These are phyloP conservation scores for Parnassius orleans DNA, from an alignment of 2,888 invertebrate species.

Conservation along the genomic window DNA sequence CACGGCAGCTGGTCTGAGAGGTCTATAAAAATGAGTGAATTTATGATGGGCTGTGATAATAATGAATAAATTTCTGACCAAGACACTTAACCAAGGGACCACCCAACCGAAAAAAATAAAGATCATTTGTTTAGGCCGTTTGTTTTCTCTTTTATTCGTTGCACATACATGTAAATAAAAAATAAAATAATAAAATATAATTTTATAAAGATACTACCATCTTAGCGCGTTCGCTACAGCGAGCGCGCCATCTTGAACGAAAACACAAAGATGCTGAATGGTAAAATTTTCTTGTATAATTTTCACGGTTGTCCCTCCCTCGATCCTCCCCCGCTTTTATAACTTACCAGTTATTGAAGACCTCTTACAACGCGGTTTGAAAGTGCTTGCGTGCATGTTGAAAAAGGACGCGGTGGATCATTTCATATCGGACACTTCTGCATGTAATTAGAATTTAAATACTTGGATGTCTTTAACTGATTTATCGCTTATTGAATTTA, in stretches of 20 bases:
- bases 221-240: slow-evolving; percentile 27
- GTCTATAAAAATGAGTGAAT: too few relatives aligned
- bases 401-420: slow-evolving; percentile 34
- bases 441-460: slow-evolving; percentile 48
- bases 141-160: too few relatives aligned
- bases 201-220: slow-evolving; percentile 36
- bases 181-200: slow-evolving; percentile 9
- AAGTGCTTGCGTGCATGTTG: slow-evolving; percentile 16
- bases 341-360: slow-evolving; percentile 42
- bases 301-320: slow-evolving; percentile 73
- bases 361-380: slow-evolving; percentile 27
- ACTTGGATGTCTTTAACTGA: slow-evolving; percentile 60
- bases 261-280: slow-evolving; percentile 80
- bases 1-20: too few relatives aligned
- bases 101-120: too few relatives aligned
- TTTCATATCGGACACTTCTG: slow-evolving; percentile 35
- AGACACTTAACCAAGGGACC: too few relatives aligned
- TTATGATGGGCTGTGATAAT: too few relatives aligned
- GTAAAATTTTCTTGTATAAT: slow-evolving; percentile 80
- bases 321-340: slow-evolving; percentile 42
- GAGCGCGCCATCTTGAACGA: slow-evolving; percentile 74
- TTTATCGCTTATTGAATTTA: slow-evolving; percentile 30
- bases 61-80: too few relatives aligned
- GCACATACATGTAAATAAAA: too few relatives aligned
- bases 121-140: too few relatives aligned